Base-by-base conservation (phyloP, 2,113 vertebrate genomes). In the Lates calcarifer region DNA sequence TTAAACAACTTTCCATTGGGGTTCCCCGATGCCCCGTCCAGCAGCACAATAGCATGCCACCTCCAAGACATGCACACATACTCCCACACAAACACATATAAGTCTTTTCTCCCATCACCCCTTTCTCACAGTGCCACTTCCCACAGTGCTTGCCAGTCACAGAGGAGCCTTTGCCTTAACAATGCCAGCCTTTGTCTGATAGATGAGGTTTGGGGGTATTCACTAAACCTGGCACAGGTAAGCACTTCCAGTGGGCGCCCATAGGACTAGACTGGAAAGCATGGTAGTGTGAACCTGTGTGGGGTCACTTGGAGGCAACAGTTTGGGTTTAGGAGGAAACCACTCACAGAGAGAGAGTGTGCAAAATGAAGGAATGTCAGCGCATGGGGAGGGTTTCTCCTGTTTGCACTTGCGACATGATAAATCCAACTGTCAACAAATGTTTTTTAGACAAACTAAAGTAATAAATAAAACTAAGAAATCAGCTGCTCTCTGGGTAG, bases 121-220 rank as follows among this genome's bases (percentile, higher is more conserved):
- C 6, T 22, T 22, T 41, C 64, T 73, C 49, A 49, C 2, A 47
- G 41, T 51, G 28, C 35, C 72, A 64, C 53, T 69, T 74, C 41
- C 26, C 63, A 47, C 56, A 70, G 28, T 47, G 65, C 29, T 61
- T 51, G 63, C 31, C 20, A 49, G 77, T 76, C 60, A 74, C 33
- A 67, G 24, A 57, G 56, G 37, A 84, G 72, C 37, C 55, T 64
- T 24, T 51, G 17, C 28, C 33, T 55, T 35, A 61, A 74, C 78
- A 74, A 82, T 82, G 61, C 53, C 11, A 45, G 58, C 20, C 28
- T 79, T 37, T 86, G 71, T 75, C 51, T 61, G 24, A 63, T 20
- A 58, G n/a, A 60, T 67, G n/a, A 84, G 35, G 35, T 72, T 76
- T 83, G n/a, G 28, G 47, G 55, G 47, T 74, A 77, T 73, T 61